Evolutionary conservation across 2,888 invertebrate species (phyloP).

Genomic region (Chrysolina haemoptera): DNA sequence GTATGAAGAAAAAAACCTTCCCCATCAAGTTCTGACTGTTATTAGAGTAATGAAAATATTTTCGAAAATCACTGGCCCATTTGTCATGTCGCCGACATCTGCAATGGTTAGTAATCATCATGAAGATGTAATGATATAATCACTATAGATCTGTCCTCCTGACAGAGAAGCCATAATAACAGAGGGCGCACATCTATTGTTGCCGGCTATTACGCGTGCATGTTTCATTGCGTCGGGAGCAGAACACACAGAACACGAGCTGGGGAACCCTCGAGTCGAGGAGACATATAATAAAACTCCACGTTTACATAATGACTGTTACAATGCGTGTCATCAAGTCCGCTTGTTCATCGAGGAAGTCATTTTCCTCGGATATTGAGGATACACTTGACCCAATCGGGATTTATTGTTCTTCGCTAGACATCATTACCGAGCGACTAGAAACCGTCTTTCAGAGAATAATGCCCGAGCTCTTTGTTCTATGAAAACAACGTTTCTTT

Average conservation of each 20-base stretch:
- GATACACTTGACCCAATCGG: conserved; percentile 64
- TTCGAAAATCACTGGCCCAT: conserved; percentile 45
- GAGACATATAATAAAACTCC: conserved; percentile 64
- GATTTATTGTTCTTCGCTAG: conserved; percentile 60
- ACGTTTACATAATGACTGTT: conserved; percentile 69
- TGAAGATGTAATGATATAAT: conserved; percentile 54
- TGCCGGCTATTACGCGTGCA: conserved; percentile 54
- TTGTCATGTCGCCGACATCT: conserved; percentile 47
- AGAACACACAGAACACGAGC: conserved; percentile 28
- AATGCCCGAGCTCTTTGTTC: conserved; percentile 44
- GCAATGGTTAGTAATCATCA: conserved; percentile 49
- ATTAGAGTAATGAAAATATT: conserved; percentile 50
- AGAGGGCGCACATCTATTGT: conserved; percentile 46
- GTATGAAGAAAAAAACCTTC: conserved; percentile 9
- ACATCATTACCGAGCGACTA: conserved; percentile 54
- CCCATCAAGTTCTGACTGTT: conserved; percentile 19
- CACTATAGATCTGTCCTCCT: conserved; percentile 49
- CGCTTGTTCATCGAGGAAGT: conserved; percentile 69
- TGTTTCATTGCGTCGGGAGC: conserved; percentile 55
- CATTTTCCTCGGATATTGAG: conserved; percentile 66
- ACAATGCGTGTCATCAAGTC: conserved; percentile 69
- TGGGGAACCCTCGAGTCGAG: conserved; percentile 51
- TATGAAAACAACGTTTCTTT: conserved; percentile 47
- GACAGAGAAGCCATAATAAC: conserved; percentile 53
- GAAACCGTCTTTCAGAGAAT: conserved; percentile 47